These are phyloP conservation scores for Parapristionchus giblindavisi DNA, from an alignment of 2,888 invertebrate genomes.

Conservation along the genomic window DNA sequence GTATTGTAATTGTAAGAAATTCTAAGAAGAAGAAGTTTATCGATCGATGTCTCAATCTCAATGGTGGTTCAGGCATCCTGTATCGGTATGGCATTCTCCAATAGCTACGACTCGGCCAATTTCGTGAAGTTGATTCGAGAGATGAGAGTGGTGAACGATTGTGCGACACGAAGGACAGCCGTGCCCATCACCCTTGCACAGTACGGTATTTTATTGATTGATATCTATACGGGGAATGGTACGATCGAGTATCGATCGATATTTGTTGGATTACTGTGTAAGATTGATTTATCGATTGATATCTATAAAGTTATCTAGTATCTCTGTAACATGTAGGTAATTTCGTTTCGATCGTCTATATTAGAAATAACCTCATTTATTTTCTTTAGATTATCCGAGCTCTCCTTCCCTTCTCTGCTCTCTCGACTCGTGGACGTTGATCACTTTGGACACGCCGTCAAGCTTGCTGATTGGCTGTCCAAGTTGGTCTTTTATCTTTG, in stretches of 20 bases:
- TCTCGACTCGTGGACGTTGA: constrained; percentile 52
- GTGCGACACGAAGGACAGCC: constrained; percentile 45
- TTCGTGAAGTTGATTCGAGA: constrained; percentile 48
- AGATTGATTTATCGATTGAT: too few relatives aligned
- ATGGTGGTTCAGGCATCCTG: constrained; percentile 50
- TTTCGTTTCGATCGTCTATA: too few relatives aligned
- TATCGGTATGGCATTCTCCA: constrained; percentile 54
- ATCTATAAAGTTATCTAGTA: too few relatives aligned
- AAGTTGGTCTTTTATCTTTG: constrained; percentile 41
- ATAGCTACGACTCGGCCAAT: constrained; percentile 45
- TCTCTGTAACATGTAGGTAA: too few relatives aligned
- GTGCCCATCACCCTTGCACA: constrained; percentile 52
- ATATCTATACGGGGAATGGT: too few relatives aligned
- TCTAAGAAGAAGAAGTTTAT: too few relatives aligned
- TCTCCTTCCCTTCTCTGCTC: constrained; percentile 25
- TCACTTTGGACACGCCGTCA: constrained; percentile 48
- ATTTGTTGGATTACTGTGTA: too few relatives aligned
- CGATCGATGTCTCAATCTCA: too few relatives aligned
- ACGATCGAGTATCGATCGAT: too few relatives aligned
- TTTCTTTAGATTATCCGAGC: constrained; percentile 2
- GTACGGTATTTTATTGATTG: too few relatives aligned
- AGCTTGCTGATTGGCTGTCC: constrained; percentile 51
- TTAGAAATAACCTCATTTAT: background rate
- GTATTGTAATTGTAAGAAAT: too few relatives aligned
- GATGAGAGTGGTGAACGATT: constrained; percentile 52